phyloP scores from a whole-genome alignment of 30 jellyfish, hydroid and myxozoan genomes.

The Hydractinia echinata region DNA sequence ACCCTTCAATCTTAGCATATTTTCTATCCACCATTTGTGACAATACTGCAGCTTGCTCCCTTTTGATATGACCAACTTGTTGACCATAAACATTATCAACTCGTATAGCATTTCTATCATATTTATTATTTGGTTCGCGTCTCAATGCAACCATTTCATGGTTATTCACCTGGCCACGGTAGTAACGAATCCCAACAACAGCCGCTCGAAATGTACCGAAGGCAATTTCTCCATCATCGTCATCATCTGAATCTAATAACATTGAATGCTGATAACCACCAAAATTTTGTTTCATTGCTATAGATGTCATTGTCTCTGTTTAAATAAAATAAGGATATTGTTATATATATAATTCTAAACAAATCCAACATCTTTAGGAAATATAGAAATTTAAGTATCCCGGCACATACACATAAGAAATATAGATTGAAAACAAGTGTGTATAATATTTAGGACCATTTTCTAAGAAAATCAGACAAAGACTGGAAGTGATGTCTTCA shows the following conservation, averaged over 20 bases:
- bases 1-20: conserved; percentile 71
- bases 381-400: too few relatives aligned
- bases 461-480: too few relatives aligned
- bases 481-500: too few relatives aligned
- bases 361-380: too few relatives aligned
- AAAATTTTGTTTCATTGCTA: not conserved
- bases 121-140: conserved; percentile 58
- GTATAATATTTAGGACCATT: too few relatives aligned
- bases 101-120: conserved; percentile 71
- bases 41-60: conserved; percentile 61
- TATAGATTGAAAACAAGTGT: too few relatives aligned
- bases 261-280: conserved; percentile 1
- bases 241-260: conserved; percentile 37
- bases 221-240: conserved; percentile 39
- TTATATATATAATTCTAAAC: too few relatives aligned
- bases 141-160: conserved; percentile 58
- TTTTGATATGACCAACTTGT: conserved; percentile 76
- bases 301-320: too few relatives aligned
- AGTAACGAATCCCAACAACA: conserved; percentile 65
- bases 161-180: conserved; percentile 56
- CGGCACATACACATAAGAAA: too few relatives aligned
- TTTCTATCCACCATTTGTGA: conserved; percentile 43
- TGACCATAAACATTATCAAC: conserved; percentile 55
- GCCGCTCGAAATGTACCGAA: conserved; percentile 56
- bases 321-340: too few relatives aligned